These are phyloP conservation scores for Takifugu rubripes DNA, from an alignment of 2,797 vertebrate species.

Conservation along the genomic window DNA sequence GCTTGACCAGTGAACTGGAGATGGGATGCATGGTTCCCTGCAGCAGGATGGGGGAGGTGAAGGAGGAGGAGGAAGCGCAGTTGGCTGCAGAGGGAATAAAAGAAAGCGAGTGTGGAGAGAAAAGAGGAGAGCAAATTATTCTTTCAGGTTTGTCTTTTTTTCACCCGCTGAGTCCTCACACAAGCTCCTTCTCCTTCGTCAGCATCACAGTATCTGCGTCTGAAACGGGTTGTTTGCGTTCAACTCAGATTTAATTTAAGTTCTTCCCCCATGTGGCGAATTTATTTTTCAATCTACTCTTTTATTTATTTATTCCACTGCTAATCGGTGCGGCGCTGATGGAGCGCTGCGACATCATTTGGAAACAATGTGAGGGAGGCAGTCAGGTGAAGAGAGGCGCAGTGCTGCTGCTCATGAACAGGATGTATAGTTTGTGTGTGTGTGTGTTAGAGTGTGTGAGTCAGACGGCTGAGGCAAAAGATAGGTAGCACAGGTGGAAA, in stretches of 20 bases:
- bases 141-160: conserved; percentile 27
- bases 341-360: conserved; percentile 47
- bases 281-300: neutral
- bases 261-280: conserved; percentile 9
- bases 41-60: conserved; percentile 43
- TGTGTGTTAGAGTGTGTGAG: conserved; percentile 12
- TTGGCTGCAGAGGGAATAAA: conserved; percentile 52
- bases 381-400: conserved; percentile 64
- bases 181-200: conserved; percentile 19
- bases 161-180: conserved; percentile 21
- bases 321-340: conserved; percentile 45
- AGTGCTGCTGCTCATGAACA: conserved; percentile 59
- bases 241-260: conserved; percentile 59
- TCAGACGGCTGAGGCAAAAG: conserved; percentile 69
- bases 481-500: conserved; percentile 59
- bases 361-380: conserved; percentile 63
- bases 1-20: conserved; percentile 73
- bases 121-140: conserved; percentile 38
- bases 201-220: conserved; percentile 24
- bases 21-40: conserved; percentile 71
- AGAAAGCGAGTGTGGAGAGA: conserved; percentile 46
- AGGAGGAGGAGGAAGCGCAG: conserved; percentile 14
- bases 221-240: conserved; percentile 32
- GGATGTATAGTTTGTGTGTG: conserved; percentile 66
- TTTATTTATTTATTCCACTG: conserved; percentile 20